These are phyloP conservation scores for Polietes domitor DNA, from an alignment of 2,888 invertebrate species.

Conservation along the genomic window DNA sequence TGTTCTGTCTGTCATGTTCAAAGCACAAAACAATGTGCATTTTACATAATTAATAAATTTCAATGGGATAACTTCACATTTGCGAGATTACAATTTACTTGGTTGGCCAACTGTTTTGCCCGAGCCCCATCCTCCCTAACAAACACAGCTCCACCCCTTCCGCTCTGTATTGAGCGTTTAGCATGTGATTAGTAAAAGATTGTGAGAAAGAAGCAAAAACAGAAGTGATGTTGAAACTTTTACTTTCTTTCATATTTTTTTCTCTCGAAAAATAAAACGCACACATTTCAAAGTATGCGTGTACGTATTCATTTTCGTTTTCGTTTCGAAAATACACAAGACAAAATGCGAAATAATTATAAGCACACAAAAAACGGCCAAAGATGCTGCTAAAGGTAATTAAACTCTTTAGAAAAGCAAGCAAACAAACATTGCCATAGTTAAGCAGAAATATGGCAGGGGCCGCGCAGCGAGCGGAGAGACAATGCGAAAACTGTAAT, in stretches of 20 bases:
- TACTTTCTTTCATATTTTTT: slow-evolving; percentile 25
- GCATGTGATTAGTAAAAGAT: neutral
- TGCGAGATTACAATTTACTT: neutral
- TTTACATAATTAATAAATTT: neutral
- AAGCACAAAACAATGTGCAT: too few relatives aligned
- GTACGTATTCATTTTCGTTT: neutral
- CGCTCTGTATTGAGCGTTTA: neutral
- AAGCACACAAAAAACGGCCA: neutral
- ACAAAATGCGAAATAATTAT: slow-evolving; percentile 3
- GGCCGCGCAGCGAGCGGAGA: neutral
- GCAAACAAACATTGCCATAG: neutral
- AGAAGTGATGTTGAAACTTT: slow-evolving; percentile 23
- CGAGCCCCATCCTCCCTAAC: neutral
- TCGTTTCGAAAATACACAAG: neutral
- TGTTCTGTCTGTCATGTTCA: neutral
- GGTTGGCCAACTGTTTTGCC: neutral
- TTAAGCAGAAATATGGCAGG: neutral
- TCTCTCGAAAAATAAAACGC: too few relatives aligned
- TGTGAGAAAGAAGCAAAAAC: neutral
- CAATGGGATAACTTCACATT: neutral
- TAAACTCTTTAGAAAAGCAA: slow-evolving; percentile 37
- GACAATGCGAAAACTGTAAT: neutral
- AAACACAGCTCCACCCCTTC: neutral
- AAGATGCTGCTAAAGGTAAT: slow-evolving; percentile 36
- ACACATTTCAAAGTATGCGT: too few relatives aligned